A percentile compares a stretch with the other conserved stretches of the same genome.
These are phyloP conservation scores for Neosilurus mollespiculum DNA, from an alignment of 2,797 vertebrate species.

Conservation along the genomic window DNA sequence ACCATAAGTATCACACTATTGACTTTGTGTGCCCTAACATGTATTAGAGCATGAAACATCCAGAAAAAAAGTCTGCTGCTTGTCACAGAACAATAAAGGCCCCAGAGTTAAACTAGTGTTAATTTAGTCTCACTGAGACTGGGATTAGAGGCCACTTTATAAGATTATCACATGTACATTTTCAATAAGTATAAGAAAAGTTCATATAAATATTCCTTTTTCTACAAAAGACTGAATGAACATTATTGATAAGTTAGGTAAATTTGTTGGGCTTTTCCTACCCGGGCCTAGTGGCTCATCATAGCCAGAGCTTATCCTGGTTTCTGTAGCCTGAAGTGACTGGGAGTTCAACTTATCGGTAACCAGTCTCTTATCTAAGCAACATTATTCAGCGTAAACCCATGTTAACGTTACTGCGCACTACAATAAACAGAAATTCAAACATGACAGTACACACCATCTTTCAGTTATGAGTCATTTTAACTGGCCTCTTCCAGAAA, in stretches of 20 bases:
- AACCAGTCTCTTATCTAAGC: background rate
- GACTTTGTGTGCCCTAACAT: background rate
- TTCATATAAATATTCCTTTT: background rate
- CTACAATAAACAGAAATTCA: background rate
- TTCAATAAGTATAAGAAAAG: background rate
- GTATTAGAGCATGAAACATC: background rate
- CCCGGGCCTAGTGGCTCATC: too few relatives aligned
- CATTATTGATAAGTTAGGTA: background rate
- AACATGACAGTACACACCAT: background rate
- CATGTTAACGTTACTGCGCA: background rate
- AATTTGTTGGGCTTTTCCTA: too few relatives aligned
- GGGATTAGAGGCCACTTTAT: background rate
- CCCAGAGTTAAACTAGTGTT: background rate
- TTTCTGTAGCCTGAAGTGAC: too few relatives aligned
- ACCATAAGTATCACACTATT: background rate
- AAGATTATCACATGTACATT: background rate
- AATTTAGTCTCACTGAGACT: background rate
- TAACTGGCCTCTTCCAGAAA: background rate
- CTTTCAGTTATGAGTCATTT: background rate
- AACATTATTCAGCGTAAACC: constrained; percentile 18
- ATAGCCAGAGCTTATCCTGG: too few relatives aligned
- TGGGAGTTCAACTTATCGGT: too few relatives aligned
- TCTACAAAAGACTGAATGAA: background rate
- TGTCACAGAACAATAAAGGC: background rate
- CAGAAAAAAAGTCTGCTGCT: background rate